These are phyloP conservation scores for Pangasius macronema DNA, from an alignment of 2,797 vertebrate species.

Conservation along the genomic window DNA sequence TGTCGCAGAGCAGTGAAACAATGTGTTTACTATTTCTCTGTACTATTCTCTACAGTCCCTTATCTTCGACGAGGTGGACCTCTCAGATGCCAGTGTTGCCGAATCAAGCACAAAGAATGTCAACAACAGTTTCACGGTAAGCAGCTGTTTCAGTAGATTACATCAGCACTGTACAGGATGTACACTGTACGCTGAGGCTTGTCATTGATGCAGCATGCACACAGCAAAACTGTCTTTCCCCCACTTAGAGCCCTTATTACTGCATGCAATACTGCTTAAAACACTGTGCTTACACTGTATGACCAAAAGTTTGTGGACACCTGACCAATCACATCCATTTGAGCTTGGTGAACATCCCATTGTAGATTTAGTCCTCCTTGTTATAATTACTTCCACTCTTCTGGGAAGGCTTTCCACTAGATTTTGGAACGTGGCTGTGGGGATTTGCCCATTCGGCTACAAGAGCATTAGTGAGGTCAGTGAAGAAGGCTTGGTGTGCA, in stretches of 20 bases:
- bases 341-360: neutral
- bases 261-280: neutral
- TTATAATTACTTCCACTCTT: neutral
- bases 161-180: slow-evolving; percentile 1
- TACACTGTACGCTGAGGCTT: neutral
- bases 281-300: neutral
- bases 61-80: slow-evolving; percentile 98
- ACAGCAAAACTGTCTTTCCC: neutral
- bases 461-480: neutral
- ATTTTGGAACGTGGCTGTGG: neutral
- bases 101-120: slow-evolving; percentile 99
- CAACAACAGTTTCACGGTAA: slow-evolving; percentile 99
- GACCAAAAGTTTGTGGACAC: neutral
- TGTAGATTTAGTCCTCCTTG: neutral
- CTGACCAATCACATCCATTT: neutral
- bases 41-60: slow-evolving; percentile 82
- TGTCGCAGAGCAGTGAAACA: slow-evolving; percentile 18
- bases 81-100: slow-evolving; percentile 96
- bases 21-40: slow-evolving; percentile 61
- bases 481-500: neutral
- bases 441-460: neutral
- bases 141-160: slow-evolving; percentile 58
- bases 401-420: neutral
- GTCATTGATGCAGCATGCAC: neutral
- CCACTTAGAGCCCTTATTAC: neutral